These are phyloP conservation scores for Molossus molossus DNA, from an alignment of 2,797 vertebrate species.

Conservation along the genomic window DNA sequence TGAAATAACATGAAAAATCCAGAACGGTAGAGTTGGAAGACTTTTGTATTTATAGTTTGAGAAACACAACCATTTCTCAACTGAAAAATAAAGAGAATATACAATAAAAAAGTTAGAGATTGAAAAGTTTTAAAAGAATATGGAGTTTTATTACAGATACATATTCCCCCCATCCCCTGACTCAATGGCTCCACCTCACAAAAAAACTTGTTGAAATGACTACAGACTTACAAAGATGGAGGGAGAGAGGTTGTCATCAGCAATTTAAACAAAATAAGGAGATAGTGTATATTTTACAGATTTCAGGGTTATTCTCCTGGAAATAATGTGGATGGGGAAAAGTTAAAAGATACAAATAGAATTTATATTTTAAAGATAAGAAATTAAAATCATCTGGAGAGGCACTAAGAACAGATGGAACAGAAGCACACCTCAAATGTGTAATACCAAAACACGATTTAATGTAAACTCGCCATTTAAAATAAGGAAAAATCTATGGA, in stretches of 20 bases:
- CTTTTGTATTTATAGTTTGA: constrained; percentile 83
- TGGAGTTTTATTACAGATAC: not conserved
- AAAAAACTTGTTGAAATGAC: not conserved
- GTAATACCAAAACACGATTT: not conserved
- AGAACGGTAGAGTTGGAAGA: constrained; percentile 88
- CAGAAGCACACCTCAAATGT: not conserved
- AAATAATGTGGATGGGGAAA: not conserved
- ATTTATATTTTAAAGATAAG: not conserved
- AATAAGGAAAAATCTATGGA: not conserved
- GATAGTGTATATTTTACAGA: not conserved
- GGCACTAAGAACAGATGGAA: not conserved
- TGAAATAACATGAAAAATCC: constrained; percentile 87
- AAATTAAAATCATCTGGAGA: not conserved
- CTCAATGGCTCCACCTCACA: not conserved
- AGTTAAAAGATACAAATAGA: not conserved
- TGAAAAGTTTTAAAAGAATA: not conserved
- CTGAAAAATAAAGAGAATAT: constrained; percentile 72
- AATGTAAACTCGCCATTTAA: not conserved
- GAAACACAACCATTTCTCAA: constrained; percentile 87
- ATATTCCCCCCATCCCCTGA: not conserved
- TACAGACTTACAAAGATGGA: not conserved
- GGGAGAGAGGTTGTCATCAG: not conserved
- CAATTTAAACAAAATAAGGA: not conserved
- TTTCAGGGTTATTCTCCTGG: not conserved
- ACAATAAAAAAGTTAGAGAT: constrained; percentile 36